Evolutionary conservation across 2,797 vertebrate genomes (phyloP).

Genomic region (Emydoidea blandingii): DNA sequence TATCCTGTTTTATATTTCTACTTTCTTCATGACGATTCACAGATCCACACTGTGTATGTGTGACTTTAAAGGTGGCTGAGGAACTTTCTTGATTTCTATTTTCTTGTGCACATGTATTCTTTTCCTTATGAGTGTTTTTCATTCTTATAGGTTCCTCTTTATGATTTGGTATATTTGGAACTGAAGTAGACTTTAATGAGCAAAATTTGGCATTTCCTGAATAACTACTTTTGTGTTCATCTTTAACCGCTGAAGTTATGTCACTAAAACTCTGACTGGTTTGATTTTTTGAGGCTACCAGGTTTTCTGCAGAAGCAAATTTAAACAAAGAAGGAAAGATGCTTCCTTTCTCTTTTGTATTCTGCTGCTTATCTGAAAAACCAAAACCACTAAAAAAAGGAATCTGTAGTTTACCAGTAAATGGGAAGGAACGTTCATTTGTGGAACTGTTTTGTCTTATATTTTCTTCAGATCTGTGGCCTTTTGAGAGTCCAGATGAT

Average conservation of each 20-base stretch:
- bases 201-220: conserved; percentile 13
- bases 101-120: neutral
- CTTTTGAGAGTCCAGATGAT: conserved; percentile 73
- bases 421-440: conserved; percentile 76
- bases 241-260: conserved; percentile 1
- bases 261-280: neutral
- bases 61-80: neutral
- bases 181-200: conserved; percentile 58
- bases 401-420: conserved; percentile 79
- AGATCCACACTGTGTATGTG: conserved; percentile 1
- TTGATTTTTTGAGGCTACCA: conserved; percentile 61
- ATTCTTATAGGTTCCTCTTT: conserved; percentile 16
- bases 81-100: conserved; percentile 5
- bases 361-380: conserved; percentile 82
- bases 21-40: conserved; percentile 4
- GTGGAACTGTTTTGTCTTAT: conserved; percentile 58
- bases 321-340: conserved; percentile 86
- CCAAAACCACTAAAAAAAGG: conserved; percentile 76
- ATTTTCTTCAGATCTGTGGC: conserved; percentile 82
- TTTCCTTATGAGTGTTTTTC: conserved; percentile 19
- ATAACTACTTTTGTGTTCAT: conserved; percentile 35
- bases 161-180: conserved; percentile 53
- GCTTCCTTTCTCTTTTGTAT: conserved; percentile 79
- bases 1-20: neutral
- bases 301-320: conserved; percentile 85